A percentile compares a stretch with the other conserved stretches of the same genome.
Conservation (phyloP, 1,140 invertebrate genomes). For the Helicoverpa armigera region DNA sequence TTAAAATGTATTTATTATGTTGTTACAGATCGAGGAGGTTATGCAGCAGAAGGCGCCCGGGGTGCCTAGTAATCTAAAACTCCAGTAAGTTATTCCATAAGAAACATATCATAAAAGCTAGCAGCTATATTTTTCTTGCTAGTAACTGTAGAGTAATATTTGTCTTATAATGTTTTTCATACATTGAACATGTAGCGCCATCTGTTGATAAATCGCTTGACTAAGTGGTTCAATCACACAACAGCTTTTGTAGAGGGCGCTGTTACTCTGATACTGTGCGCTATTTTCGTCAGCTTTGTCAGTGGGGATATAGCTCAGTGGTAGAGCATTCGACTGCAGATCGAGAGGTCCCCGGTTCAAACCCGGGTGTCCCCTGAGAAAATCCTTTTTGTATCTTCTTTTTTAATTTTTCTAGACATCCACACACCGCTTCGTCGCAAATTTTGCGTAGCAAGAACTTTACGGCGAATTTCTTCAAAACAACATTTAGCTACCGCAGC, state of each 20-base stretch:
- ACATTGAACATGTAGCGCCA: constrained; percentile 63
- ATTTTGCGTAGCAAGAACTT: constrained; percentile 62
- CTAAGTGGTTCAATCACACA: constrained; percentile 9
- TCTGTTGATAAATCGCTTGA: constrained; percentile 57
- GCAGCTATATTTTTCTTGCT: background rate
- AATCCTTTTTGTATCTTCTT: constrained; percentile 51
- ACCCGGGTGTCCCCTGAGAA: constrained; percentile 94
- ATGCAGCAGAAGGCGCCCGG: constrained; percentile 83
- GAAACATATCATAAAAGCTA: background rate
- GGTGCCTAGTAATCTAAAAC: constrained; percentile 77
- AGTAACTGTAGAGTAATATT: background rate
- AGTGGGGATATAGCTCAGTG: constrained; percentile 87
- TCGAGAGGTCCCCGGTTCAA: constrained; percentile 95
- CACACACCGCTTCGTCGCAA: constrained; percentile 53
- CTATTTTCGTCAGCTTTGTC: constrained; percentile 49
- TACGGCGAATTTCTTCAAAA: constrained; percentile 80
- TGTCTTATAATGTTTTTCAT: background rate
- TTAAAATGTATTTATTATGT: constrained; percentile 17
- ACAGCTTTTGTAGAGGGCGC: constrained; percentile 50
- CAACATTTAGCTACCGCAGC: constrained; percentile 81
- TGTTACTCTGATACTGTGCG: constrained; percentile 18
- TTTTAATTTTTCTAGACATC: constrained; percentile 69
- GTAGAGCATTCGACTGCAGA: constrained; percentile 91
- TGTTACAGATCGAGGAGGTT: constrained; percentile 83
- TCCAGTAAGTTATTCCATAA: constrained; percentile 69